Evolutionary conservation across 1,140 invertebrate genomes (phyloP), one percentile per base, ranked within the genome.

Genomic region (Marisa cornuarietis): DNA sequence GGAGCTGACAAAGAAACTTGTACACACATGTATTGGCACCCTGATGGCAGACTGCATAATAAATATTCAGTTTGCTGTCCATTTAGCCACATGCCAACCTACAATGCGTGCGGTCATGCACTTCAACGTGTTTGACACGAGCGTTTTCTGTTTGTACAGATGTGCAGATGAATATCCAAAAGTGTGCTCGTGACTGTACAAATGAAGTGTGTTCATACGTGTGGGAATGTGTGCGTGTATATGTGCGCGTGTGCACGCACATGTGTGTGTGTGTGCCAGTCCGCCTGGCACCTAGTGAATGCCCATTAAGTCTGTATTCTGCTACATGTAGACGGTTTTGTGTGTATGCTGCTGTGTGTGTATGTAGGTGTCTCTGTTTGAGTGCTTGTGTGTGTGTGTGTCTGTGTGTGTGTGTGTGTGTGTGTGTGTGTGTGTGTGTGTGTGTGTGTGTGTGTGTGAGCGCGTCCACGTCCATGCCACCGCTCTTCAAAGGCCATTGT

Each of bases 261-360:
- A 26, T 66, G 8, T 66, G n/a, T n/a, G n/a, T n/a, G n/a, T n/a
- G n/a, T n/a, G n/a, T n/a, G n/a, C n/a, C n/a, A n/a, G n/a, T n/a
- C n/a, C n/a, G n/a, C n/a, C n/a, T n/a, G n/a, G n/a, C n/a, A n/a
- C n/a, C n/a, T n/a, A n/a, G n/a, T n/a, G n/a, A n/a, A 42, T 42
- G 31, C 31, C 31, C 31, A 42, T 42, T 42, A 42, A 2, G 62
- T 20, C 62, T 63, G 62, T 63, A n/a, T n/a, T 63, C 2, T 20
- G n/a, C 4, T 63, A n/a, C 3, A 20, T 63, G n/a, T 18, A 63
- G 62, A 18, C n/a, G 18, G 3, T 63, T 18, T 63, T 18, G 62
- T 63, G 62, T 63, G 62, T 63, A n/a, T 63, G 62, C n/a, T n/a
- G n/a, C n/a, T n/a, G n/a, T 63, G 62, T 63, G 62, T 63, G 62